Percentiles rank a stretch among this genome's conserved stretches.
phyloP scores from a whole-genome alignment of 1,140 invertebrate species.

The Venturia canescens region DNA sequence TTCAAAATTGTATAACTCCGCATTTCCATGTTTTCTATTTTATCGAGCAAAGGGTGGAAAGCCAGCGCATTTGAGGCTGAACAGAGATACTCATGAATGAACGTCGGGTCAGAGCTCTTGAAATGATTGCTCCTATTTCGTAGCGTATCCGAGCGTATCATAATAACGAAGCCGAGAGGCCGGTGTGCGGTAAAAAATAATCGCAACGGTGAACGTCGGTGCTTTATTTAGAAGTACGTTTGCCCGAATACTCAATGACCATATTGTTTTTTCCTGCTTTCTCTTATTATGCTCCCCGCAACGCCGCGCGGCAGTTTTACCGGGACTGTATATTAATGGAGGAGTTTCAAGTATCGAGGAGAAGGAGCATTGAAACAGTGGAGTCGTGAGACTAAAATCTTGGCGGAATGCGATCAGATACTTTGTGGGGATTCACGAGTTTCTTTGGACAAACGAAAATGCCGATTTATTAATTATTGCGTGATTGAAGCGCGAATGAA shows the following conservation, averaged over 20 bases:
- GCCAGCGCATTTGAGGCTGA: no score
- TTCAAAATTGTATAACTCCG: no score
- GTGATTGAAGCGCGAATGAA: no score
- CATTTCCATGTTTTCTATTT: no score
- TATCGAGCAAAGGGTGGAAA: background rate
- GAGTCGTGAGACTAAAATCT: no score
- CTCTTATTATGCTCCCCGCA: background rate
- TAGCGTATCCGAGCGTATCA: background rate
- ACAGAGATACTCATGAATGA: no score
- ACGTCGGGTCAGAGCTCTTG: background rate
- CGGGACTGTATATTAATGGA: background rate
- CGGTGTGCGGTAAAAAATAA: background rate
- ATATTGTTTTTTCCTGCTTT: slow-evolving; percentile 5
- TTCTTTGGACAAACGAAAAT: no score
- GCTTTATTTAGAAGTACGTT: slow-evolving; percentile 17
- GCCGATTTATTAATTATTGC: no score
- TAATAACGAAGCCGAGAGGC: background rate
- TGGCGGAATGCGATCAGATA: no score
- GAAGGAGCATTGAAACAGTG: background rate
- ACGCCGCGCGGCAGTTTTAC: background rate
- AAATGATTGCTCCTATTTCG: background rate
- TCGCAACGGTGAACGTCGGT: background rate
- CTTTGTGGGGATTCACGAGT: no score
- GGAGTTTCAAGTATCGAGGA: no score
- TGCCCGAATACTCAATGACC: background rate